Conservation (phyloP, 2,888 invertebrate genomes). For the Agrotis segetum region DNA sequence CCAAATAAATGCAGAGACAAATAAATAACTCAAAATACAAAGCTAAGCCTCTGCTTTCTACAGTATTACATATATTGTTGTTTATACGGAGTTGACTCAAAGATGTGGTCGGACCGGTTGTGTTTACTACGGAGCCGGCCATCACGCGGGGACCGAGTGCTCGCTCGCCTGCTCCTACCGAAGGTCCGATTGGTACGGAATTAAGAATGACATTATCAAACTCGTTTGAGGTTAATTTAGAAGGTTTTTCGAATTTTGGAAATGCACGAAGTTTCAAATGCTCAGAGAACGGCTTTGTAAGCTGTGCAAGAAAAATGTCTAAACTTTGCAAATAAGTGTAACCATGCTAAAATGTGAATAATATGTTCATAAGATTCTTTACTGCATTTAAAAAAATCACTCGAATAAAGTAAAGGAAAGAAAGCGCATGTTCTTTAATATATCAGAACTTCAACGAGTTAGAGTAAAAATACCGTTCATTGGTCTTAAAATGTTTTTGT, state of each 20-base stretch:
- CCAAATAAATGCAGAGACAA: neutral
- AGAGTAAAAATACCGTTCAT: too few species aligned
- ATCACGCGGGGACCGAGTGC: conserved; percentile 67
- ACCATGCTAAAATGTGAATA: too few species aligned
- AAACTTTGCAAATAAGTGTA: neutral
- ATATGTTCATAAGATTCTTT: neutral
- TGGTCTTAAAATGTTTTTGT: too few species aligned
- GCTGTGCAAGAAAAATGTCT: neutral
- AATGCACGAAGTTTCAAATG: neutral
- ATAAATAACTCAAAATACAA: conserved; percentile 6
- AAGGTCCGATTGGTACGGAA: conserved; percentile 42
- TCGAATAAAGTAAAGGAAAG: neutral
- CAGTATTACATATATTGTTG: conserved; percentile 24
- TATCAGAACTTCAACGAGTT: too few species aligned
- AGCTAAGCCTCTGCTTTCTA: conserved; percentile 52
- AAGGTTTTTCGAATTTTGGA: neutral
- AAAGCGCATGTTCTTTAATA: too few species aligned
- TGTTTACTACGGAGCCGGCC: conserved; percentile 47
- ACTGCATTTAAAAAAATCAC: neutral
- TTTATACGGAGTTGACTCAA: conserved; percentile 47
- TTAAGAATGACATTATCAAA: conserved; percentile 43
- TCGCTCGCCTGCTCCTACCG: conserved; percentile 32
- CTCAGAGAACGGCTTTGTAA: too few species aligned
- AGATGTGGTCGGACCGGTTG: conserved; percentile 61
- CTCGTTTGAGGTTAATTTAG: conserved; percentile 32